Base-by-base conservation (phyloP, 2,113 vertebrate species). In the Holacanthus passer region DNA sequence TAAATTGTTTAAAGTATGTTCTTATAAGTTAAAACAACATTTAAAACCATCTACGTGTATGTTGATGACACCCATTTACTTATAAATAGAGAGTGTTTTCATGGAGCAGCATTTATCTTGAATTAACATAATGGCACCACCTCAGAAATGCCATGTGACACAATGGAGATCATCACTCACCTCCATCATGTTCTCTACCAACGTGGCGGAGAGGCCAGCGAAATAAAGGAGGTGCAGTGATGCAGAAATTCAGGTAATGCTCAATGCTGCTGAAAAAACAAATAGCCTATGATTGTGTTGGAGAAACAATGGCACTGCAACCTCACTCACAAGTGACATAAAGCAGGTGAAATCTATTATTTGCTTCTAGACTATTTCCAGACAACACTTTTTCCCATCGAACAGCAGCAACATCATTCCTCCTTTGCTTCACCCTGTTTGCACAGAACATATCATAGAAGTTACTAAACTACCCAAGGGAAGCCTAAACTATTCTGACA, bases 181-280 rank as follows among this genome's bases (percentile, higher is more conserved):
- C 52, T 69, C 37, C 24, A 73, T 68, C 8, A 56, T 76, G 10
- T 12, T 60, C 20, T 35, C 55, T 56, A 47, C 37, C 53, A 41
- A 55, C 56, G 62, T 78, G 31, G 19, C 67, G 43, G 43, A 31
- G 56, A 73, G 9, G 32, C 50, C 68, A 63, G 32, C 11, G 55
- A 1, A 84, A 48, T 24, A 37, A 31, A 41, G 10, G 1, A 60
- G 39, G 53, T 45, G 77, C 48, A 71, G 39, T 39, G 47, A 72
- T 71, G 62, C 71, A 76, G 32, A 85, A 79, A 48, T 29, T 5
- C 32, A 83, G n/a, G 31, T 29, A 67, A 68, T 64, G n/a, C 20
- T 73, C 4, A 35, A 24, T 35, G 16, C 68, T 67, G 67, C 39
- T 60, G 32, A 20, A 60, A 58, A 73, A 56, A 77, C 58, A 83